phyloP scores from a whole-genome alignment of 2,797 vertebrate species.

The Danio aesculapii region DNA sequence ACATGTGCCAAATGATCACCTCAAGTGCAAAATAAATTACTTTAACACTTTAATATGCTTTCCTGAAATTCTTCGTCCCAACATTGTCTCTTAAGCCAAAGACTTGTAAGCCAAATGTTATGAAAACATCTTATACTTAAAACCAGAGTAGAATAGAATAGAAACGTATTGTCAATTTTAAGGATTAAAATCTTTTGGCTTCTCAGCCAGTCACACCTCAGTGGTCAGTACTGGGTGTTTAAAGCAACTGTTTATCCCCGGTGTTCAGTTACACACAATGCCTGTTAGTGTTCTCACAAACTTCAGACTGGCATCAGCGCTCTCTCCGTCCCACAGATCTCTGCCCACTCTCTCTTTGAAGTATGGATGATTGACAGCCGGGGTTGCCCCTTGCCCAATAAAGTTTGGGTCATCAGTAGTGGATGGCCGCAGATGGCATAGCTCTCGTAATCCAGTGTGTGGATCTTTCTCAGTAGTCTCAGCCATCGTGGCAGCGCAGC shows the following conservation, averaged over 20 bases:
- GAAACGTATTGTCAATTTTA: background rate
- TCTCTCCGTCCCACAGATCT: conserved; percentile 68
- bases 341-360: conserved; percentile 71
- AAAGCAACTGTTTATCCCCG: conserved; percentile 34
- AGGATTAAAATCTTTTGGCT: background rate
- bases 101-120: conserved; percentile 7
- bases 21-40: background rate
- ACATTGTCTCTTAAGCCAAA: background rate
- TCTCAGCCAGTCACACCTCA: background rate
- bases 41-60: background rate
- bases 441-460: conserved; percentile 63
- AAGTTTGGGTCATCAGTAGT: conserved; percentile 70
- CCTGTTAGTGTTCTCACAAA: conserved; percentile 63
- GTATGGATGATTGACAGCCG: conserved; percentile 65
- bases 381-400: conserved; percentile 71
- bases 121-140: background rate
- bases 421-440: conserved; percentile 64
- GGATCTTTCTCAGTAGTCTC: conserved; percentile 63
- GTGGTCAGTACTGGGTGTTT: background rate
- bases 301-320: conserved; percentile 71
- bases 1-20: background rate
- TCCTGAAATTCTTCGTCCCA: background rate
- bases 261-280: conserved; percentile 50
- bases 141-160: background rate
- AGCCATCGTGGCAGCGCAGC: conserved; percentile 61